Evolutionary conservation across 2,888 invertebrate species (phyloP).

Genomic region (Glaucopsyche alexis): DNA sequence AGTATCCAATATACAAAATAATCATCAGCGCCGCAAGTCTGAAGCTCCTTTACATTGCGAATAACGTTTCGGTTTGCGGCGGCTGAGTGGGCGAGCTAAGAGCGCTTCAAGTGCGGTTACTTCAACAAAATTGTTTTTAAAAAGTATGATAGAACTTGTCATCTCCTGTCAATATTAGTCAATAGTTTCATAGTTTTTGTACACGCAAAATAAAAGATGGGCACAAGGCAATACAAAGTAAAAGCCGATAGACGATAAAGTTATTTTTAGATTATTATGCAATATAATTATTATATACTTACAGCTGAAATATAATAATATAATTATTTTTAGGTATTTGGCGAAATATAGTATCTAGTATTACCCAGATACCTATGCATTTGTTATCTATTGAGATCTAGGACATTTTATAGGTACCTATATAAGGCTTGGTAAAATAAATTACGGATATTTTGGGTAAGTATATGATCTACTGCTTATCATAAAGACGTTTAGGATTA

Average conservation of each 20-base stretch:
- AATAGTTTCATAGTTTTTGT: slow-evolving; percentile 14
- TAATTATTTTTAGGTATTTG: too few relatives aligned
- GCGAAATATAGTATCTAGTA: too few relatives aligned
- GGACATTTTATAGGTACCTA: too few relatives aligned
- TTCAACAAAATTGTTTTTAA: slow-evolving; percentile 28
- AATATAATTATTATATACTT: too few relatives aligned
- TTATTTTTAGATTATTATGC: not conserved
- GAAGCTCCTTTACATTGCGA: slow-evolving; percentile 23
- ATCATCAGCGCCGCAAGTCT: not conserved
- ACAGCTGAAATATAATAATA: too few relatives aligned
- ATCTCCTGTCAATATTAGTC: slow-evolving; percentile 17
- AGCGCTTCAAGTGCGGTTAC: slow-evolving; percentile 24
- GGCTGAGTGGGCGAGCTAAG: slow-evolving; percentile 16
- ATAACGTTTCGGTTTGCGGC: slow-evolving; percentile 24
- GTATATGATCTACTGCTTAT: too few relatives aligned
- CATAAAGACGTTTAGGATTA: too few relatives aligned
- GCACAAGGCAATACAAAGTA: not conserved
- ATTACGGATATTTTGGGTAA: too few relatives aligned
- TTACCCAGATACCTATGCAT: too few relatives aligned
- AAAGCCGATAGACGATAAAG: not conserved
- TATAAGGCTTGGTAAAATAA: too few relatives aligned
- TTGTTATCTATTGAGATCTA: too few relatives aligned
- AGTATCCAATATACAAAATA: too few relatives aligned
- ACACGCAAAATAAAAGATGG: not conserved
- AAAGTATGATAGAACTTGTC: slow-evolving; percentile 18